Conservation (phyloP, 2,797 vertebrate genomes). For the Phoeniculus purpureus region DNA sequence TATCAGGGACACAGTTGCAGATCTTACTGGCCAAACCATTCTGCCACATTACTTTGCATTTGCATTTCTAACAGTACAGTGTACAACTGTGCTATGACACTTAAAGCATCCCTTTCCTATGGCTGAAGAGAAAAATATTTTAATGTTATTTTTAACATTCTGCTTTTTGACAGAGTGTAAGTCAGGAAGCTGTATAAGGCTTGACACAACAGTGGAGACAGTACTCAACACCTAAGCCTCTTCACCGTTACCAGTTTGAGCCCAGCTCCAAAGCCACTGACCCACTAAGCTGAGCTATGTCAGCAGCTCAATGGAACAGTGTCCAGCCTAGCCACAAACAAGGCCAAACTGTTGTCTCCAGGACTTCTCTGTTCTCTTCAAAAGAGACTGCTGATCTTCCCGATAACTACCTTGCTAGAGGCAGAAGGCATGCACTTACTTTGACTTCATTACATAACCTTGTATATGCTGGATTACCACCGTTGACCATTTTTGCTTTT, state of each 20-base stretch:
- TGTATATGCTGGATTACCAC: neutral
- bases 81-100: fast-evolving
- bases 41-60: neutral
- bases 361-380: neutral
- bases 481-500: neutral
- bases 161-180: neutral
- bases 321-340: neutral
- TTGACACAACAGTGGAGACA: neutral
- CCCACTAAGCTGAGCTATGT: neutral
- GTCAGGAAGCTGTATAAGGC: neutral
- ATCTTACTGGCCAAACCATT: neutral
- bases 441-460: neutral
- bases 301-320: neutral
- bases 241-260: neutral
- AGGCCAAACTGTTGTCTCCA: neutral
- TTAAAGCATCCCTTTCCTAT: fast-evolving
- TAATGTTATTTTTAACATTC: too few species aligned
- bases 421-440: neutral
- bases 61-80: neutral
- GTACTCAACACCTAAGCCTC: fast-evolving
- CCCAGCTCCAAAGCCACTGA: neutral
- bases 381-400: neutral
- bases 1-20: neutral
- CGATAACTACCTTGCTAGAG: neutral
- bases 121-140: neutral